Evolutionary conservation across 2,888 invertebrate species (phyloP), one percentile per base, ranked within the genome.

Genomic region (Thelaira solivaga): DNA sequence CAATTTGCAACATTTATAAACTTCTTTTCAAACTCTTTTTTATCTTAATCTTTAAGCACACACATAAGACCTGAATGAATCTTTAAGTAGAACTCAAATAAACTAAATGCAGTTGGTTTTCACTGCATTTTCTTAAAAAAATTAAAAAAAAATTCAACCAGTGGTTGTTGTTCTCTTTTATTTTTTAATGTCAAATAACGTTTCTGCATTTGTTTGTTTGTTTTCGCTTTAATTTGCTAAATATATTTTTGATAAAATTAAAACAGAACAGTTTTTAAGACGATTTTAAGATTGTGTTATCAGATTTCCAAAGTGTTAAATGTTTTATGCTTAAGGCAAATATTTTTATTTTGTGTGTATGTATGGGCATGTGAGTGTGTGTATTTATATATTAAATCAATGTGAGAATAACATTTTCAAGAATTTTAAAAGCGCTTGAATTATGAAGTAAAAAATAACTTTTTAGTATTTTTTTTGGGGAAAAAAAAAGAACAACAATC

Each of bases 241-340:
- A n/a, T n/a, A 13, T 13, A 55, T 53, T 53, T 59, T 5, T 10
- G 39, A 45, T 61, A 68, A 55, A 57, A 59, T n/a, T 59, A 61
- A 67, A 59, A 36, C 43, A 36, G 53, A 74, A 51, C 26, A 43
- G 6, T 36, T 73, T 72, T 62, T 71, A 59, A 55, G 61, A 10
- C 45, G 49, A 67, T 72, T 65, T 65, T 6, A 55, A 34, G 53
- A 41, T 68, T 67, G 34, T 29, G 57, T 73, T 77, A 77, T 77
- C 77, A 68, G 68, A 73, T 77, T 68, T 77, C 57, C 16, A 67
- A 61, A 55, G 65, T 67, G 71, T 77, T 77, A 68, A 68, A 41
- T 62, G 61, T 61, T 67, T 76, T 49, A 18, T 47, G 62, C 8
- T n/a, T 39, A 39, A 36, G 31, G 55, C 47, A 64, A 57, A 39